Conservation (phyloP, 2,888 invertebrate species). For the Agelastica alni region DNA sequence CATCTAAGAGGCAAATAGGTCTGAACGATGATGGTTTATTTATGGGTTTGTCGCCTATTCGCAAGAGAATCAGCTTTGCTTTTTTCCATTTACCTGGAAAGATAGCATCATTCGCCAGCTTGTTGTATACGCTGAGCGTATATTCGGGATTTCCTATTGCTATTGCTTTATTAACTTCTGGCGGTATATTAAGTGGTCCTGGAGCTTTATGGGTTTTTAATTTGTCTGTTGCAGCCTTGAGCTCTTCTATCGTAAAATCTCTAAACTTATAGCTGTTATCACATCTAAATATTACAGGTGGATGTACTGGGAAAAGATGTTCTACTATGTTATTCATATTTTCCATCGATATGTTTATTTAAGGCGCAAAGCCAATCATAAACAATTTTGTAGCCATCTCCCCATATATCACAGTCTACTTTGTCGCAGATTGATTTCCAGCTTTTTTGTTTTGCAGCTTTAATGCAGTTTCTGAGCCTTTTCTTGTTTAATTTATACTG, state of each 20-base stretch:
- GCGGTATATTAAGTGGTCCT: too few species aligned
- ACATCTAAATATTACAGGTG: not conserved
- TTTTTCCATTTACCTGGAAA: slow-evolving; percentile 11
- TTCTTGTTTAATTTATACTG: too few species aligned
- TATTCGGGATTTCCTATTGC: slow-evolving; percentile 1
- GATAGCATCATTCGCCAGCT: too few species aligned
- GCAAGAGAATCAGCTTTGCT: slow-evolving; percentile 7
- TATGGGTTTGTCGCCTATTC: slow-evolving; percentile 9
- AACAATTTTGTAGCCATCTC: slow-evolving; percentile 26
- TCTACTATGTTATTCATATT: not conserved
- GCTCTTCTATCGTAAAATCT: not conserved
- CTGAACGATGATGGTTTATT: not conserved
- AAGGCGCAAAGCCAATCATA: slow-evolving; percentile 5
- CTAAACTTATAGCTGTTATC: not conserved
- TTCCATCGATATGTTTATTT: slow-evolving; percentile 1
- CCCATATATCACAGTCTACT: too few species aligned
- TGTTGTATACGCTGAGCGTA: too few species aligned
- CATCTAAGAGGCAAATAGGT: slow-evolving; percentile 18
- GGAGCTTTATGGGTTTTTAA: too few species aligned
- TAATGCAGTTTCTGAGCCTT: too few species aligned
- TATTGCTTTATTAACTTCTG: too few species aligned
- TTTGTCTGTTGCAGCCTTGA: too few species aligned
- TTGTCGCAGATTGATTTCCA: too few species aligned
- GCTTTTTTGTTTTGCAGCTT: too few species aligned
- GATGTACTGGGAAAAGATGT: slow-evolving; percentile 11